phyloP scores from a whole-genome alignment of 2,888 invertebrate species.

The Germaria angustata region DNA sequence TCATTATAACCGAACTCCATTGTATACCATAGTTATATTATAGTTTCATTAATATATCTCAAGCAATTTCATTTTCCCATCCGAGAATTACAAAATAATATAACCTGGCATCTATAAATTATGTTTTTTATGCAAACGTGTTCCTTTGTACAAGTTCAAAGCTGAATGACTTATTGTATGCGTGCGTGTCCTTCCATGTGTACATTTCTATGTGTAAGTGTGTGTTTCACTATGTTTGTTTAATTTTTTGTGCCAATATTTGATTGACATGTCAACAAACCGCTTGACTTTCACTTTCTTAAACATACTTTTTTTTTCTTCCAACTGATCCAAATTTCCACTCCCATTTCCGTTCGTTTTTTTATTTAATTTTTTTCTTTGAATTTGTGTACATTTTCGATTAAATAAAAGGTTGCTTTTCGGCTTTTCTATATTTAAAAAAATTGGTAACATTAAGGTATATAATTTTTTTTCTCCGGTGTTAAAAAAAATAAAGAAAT shows the following conservation, averaged over 20 bases:
- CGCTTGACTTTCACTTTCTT: constrained; percentile 57
- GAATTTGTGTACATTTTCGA: neutral
- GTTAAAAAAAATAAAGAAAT: too few species aligned
- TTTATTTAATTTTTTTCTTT: neutral
- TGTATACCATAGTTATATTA: too few species aligned
- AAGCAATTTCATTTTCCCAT: too few species aligned
- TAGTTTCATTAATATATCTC: too few species aligned
- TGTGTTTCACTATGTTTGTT: constrained; percentile 20
- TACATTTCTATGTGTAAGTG: neutral
- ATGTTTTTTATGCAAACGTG: neutral
- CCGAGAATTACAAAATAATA: too few species aligned
- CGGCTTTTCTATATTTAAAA: too few species aligned
- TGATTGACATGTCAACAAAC: constrained; percentile 64
- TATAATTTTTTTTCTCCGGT: too few species aligned
- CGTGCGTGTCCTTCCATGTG: neutral
- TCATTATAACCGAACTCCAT: too few species aligned
- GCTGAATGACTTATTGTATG: neutral
- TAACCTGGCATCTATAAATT: neutral
- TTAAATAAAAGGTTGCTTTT: constrained; percentile 13
- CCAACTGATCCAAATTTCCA: neutral
- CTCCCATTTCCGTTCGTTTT: neutral
- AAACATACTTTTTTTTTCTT: neutral
- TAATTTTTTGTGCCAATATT: constrained; percentile 58
- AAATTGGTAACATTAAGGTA: too few species aligned
- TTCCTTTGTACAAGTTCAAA: too few species aligned